A percentile compares a stretch with the other conserved stretches of the same genome.
phyloP scores from a whole-genome alignment of 2,888 invertebrate species.

The Biston betularia region DNA sequence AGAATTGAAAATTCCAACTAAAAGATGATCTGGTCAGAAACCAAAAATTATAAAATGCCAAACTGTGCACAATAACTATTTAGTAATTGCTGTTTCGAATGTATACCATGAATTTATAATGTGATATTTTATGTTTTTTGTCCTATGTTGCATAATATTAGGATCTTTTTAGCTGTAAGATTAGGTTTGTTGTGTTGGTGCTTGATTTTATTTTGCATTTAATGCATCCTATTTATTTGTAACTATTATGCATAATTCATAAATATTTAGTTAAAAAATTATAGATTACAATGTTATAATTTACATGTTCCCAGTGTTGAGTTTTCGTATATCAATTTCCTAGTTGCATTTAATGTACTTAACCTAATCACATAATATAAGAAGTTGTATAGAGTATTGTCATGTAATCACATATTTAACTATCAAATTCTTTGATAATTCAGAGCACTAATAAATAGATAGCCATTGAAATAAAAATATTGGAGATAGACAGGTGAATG shows the following conservation, averaged over 20 bases:
- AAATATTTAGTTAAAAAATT: background rate
- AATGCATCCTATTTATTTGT: slow-evolving; percentile 10
- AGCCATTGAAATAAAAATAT: too few species aligned
- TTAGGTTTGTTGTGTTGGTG: slow-evolving; percentile 26
- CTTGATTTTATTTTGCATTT: slow-evolving; percentile 18
- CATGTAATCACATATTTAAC: too few species aligned
- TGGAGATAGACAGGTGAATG: too few species aligned
- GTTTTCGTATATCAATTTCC: too few species aligned
- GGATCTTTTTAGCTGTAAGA: slow-evolving; percentile 22
- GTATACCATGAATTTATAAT: slow-evolving; percentile 26
- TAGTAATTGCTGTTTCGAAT: slow-evolving; percentile 25
- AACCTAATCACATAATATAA: too few species aligned
- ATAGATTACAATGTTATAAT: background rate
- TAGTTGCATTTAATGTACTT: too few species aligned
- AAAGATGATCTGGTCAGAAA: slow-evolving; percentile 24
- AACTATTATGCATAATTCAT: slow-evolving; percentile 6
- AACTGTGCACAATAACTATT: slow-evolving; percentile 29
- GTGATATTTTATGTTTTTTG: slow-evolving; percentile 28
- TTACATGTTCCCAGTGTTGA: too few species aligned
- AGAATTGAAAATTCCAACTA: slow-evolving; percentile 72
- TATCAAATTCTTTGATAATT: too few species aligned
- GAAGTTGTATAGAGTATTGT: too few species aligned
- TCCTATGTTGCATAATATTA: slow-evolving; percentile 19
- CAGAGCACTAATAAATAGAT: too few species aligned
- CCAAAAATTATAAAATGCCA: slow-evolving; percentile 15